These are phyloP conservation scores for Glossophaga mutica DNA, from an alignment of 2,797 vertebrate genomes.

Conservation along the genomic window DNA sequence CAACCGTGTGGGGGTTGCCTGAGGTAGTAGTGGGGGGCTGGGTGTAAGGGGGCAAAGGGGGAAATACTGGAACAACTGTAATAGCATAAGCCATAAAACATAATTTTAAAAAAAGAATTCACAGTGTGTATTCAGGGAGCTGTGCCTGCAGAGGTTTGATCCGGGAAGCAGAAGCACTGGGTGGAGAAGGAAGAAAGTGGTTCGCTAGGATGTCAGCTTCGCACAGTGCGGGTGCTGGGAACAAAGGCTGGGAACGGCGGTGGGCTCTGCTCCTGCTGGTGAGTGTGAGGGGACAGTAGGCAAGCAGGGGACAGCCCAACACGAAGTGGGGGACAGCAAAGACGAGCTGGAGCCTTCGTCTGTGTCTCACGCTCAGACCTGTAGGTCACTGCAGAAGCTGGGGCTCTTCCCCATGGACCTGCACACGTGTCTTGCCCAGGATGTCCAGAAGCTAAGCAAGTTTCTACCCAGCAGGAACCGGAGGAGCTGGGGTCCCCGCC, in stretches of 20 bases:
- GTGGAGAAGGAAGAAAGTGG: background rate
- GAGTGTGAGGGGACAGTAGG: background rate
- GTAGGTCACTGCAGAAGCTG: background rate
- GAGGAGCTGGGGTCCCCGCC: background rate
- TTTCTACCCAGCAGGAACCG: background rate
- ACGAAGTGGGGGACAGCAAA: background rate
- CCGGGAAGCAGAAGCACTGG: background rate
- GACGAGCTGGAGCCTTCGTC: background rate
- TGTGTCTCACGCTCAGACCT: background rate
- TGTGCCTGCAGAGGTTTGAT: background rate
- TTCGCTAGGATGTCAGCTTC: background rate
- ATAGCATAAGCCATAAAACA: background rate
- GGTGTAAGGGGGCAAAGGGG: background rate
- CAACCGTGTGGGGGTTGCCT: no score
- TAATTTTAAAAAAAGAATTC: background rate
- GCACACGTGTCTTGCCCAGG: background rate
- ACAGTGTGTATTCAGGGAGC: background rate
- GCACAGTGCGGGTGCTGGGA: no score
- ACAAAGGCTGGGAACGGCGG: background rate
- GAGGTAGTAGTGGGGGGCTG: background rate
- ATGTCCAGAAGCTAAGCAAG: background rate
- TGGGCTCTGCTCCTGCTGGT: background rate
- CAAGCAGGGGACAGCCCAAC: background rate
- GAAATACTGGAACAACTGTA: background rate
- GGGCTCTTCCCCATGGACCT: accelerated